A percentile compares a stretch with the other conserved stretches of the same genome.
Evolutionary conservation across 2,888 invertebrate genomes (phyloP).

Genomic region (Bruchidius siliquastri): DNA sequence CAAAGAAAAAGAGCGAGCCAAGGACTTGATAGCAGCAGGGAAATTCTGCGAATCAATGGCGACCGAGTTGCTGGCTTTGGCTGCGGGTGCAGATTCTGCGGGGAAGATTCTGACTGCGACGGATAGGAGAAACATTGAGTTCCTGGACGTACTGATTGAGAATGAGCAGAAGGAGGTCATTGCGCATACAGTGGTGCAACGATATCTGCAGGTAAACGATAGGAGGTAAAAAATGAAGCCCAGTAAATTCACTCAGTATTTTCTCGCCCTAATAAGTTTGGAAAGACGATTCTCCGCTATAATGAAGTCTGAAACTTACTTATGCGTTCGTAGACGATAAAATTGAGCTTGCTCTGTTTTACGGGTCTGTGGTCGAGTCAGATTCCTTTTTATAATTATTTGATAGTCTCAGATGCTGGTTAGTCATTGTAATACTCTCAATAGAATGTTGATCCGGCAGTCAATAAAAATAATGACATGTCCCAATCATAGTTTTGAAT

Average conservation of each 20-base stretch:
- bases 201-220: constrained; percentile 83
- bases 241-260: not conserved
- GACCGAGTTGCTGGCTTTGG: constrained; percentile 88
- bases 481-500: too few relatives aligned
- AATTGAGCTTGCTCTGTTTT: too few relatives aligned
- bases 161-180: constrained; percentile 98
- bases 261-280: not conserved
- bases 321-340: too few relatives aligned
- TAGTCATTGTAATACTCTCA: too few relatives aligned
- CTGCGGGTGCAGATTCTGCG: constrained; percentile 91
- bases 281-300: too few relatives aligned
- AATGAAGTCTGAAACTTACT: too few relatives aligned
- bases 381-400: too few relatives aligned
- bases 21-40: constrained; percentile 91
- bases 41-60: constrained; percentile 98
- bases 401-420: too few relatives aligned
- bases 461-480: too few relatives aligned
- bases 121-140: constrained; percentile 89
- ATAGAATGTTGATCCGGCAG: too few relatives aligned
- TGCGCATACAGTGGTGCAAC: constrained; percentile 94
- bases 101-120: constrained; percentile 92
- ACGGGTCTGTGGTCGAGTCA: too few relatives aligned
- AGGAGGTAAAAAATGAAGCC: constrained; percentile 37
- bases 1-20: constrained; percentile 97
- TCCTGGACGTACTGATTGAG: constrained; percentile 94